Evolutionary conservation across 2,888 invertebrate species (phyloP).

Genomic region (Agrochola lota): DNA sequence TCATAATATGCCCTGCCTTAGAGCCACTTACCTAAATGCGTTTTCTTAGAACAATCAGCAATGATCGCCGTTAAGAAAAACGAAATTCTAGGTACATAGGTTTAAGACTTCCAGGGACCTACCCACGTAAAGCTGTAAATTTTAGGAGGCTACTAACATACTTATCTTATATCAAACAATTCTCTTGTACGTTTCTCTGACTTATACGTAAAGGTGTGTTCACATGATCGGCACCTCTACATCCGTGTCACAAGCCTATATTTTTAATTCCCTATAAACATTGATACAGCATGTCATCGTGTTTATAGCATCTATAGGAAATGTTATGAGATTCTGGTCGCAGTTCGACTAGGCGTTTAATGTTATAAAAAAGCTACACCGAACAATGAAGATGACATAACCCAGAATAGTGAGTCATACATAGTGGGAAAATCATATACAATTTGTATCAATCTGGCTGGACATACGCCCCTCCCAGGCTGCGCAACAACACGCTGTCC

Average conservation of each 20-base stretch:
- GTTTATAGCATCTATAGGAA: background rate
- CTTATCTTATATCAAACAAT: background rate
- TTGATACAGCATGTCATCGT: background rate
- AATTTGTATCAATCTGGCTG: no score
- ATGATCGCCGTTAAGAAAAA: background rate
- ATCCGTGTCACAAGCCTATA: background rate
- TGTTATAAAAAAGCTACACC: background rate
- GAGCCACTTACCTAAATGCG: background rate
- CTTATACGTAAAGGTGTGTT: background rate
- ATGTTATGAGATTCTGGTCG: conserved; percentile 5
- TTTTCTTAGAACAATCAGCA: conserved; percentile 2
- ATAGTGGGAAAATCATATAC: no score
- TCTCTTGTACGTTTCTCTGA: background rate
- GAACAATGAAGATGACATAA: background rate
- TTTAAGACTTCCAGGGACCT: background rate
- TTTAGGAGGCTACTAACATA: background rate
- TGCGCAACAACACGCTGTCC: no score
- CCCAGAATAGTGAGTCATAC: background rate
- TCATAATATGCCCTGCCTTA: no score
- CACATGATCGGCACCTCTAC: background rate
- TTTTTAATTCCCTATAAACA: background rate
- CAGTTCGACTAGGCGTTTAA: background rate
- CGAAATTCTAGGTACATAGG: background rate
- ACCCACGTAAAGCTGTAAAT: background rate
- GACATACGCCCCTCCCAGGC: no score